Percentiles rank a stretch among this genome's conserved stretches.
Evolutionary conservation across 2,113 vertebrate species (phyloP).

Genomic region (Platycercus adscitus): DNA sequence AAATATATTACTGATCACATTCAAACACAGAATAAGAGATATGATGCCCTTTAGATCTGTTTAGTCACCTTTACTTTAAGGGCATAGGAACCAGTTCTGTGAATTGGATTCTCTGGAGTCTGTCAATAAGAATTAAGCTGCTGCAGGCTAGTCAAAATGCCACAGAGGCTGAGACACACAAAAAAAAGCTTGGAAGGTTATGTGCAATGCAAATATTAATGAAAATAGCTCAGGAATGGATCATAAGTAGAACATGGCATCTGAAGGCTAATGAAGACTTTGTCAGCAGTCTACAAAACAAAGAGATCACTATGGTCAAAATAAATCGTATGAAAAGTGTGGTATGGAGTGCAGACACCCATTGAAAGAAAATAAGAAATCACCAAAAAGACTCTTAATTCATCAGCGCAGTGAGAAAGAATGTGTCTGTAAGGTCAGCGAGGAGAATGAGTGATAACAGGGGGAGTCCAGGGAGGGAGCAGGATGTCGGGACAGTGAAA

Average conservation of each 20-base stretch:
- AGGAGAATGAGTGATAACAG: not conserved
- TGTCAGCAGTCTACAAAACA: not conserved
- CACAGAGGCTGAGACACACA: not conserved
- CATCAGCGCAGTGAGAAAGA: not conserved
- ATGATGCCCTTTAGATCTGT: conserved; percentile 46
- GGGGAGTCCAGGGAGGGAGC: not conserved
- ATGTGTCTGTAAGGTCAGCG: accelerated
- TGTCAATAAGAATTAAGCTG: conserved; percentile 30
- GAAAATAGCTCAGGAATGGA: not conserved
- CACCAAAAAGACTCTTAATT: not conserved
- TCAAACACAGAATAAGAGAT: not conserved
- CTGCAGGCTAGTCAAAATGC: not conserved
- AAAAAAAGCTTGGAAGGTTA: not conserved
- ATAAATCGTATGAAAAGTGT: not conserved
- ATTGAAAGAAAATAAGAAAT: not conserved
- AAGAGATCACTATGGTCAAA: not conserved
- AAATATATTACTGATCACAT: not conserved
- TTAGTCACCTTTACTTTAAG: conserved; percentile 62
- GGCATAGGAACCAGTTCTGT: not conserved
- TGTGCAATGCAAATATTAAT: not conserved
- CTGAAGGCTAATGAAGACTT: not conserved
- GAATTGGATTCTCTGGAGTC: conserved; percentile 49
- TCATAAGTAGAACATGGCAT: not conserved
- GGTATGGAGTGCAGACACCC: not conserved
- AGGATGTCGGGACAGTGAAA: accelerated